Evolutionary conservation across 30 jellyfish, hydroid and myxozoan genomes (phyloP).

Genomic region (Mastigias papua): DNA sequence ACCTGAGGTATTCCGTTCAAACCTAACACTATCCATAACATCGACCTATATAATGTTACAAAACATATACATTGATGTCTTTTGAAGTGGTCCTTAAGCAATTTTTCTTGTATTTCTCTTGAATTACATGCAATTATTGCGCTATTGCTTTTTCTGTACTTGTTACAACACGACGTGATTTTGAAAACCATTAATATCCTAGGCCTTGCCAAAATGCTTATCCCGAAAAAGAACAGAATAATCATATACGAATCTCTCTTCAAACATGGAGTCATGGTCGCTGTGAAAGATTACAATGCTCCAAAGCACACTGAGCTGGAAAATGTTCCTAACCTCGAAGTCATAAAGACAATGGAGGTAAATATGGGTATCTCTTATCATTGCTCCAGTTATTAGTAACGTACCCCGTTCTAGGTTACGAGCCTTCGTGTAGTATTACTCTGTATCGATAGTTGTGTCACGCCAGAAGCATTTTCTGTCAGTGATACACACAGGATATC

Average conservation of each 20-base stretch:
- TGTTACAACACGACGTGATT: too few species aligned
- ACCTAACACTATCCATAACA: neutral
- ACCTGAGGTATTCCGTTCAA: constrained; percentile 1
- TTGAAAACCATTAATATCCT: neutral
- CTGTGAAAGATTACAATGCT: constrained; percentile 82
- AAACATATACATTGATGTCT: neutral
- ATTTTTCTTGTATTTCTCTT: neutral
- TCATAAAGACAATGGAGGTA: constrained; percentile 95
- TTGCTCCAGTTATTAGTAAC: too few species aligned
- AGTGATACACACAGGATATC: too few species aligned
- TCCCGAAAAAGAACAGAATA: constrained; percentile 92
- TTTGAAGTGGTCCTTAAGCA: neutral
- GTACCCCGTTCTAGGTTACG: too few species aligned
- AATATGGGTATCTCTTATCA: neutral
- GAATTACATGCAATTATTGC: neutral
- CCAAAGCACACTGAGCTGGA: constrained; percentile 87
- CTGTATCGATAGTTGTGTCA: too few species aligned
- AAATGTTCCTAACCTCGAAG: constrained; percentile 84
- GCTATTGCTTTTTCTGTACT: neutral
- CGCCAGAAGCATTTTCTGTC: too few species aligned
- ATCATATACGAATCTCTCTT: constrained; percentile 89
- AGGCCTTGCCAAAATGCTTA: constrained; percentile 78
- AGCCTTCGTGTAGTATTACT: too few species aligned
- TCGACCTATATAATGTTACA: neutral
- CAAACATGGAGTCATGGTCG: constrained; percentile 96